Base-by-base conservation (phyloP, 2,888 invertebrate species). In the Apodemia hepburni region DNA sequence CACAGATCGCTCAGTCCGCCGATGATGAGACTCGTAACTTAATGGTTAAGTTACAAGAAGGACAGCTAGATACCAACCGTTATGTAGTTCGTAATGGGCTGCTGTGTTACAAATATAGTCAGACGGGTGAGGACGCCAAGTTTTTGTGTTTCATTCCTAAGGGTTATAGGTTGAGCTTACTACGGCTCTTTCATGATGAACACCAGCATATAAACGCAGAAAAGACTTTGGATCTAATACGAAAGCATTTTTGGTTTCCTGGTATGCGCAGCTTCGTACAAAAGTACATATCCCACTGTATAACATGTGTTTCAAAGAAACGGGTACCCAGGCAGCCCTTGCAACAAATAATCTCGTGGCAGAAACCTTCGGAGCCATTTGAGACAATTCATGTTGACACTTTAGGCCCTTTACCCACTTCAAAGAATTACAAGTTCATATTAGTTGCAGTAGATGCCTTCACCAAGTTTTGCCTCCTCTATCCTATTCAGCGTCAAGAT, bases 101-200 rank as follows among this genome's bases (percentile, higher is more conserved):
- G 0, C 45, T 73, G 8, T 72, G 68, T 22, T 68, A 68, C 29
- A 35, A 47, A 0, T 64, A 61, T 18, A 17, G 17, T 9, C 62
- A 65, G 0, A 58, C 63, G 6, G 35, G 17, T 18, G 58, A 0
- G 73, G 71, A 0, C 0, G 2, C 70, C 6, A 33, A 33, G 33
- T 7, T 33, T 1, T 33, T 33, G 33, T 33, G 8, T 8, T 33
- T 7, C 0, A 33, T 33, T 33, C 33, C 33, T 7, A 33, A 33
- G 8, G 33, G 33, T 7, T 7, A 33, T 7, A 33, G 33, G 0
- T 64, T 75, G 0, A 75, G 74, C 18, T 22, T 73, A 0, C 58
- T 74, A 2, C n/a, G 72, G 7, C 2, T 76, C 1, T 76, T 73
- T 58, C 73, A 74, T 58, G 63, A 66, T 27, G 64, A 66, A 22